Percentiles rank a stretch among this genome's conserved stretches.
Evolutionary conservation across 2,797 vertebrate species (phyloP).

Genomic region (Tokudaia muenninki): DNA sequence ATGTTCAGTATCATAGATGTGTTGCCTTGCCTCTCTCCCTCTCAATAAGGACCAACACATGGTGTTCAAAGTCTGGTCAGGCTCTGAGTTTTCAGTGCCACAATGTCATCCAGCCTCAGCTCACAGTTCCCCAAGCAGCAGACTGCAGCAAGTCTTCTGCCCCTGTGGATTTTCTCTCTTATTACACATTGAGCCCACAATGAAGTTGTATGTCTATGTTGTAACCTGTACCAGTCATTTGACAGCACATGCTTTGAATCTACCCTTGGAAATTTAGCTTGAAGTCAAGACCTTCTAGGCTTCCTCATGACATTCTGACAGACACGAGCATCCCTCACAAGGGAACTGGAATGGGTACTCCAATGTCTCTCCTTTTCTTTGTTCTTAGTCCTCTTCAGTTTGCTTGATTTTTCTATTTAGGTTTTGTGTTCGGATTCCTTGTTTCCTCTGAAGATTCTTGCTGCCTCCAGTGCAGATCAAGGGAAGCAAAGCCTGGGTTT

Average conservation of each 20-base stretch:
- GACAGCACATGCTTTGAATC: neutral
- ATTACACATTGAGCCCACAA: neutral
- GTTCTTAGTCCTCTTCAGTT: neutral
- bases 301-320: rapidly evolving
- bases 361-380: neutral
- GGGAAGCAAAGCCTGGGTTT: rapidly evolving
- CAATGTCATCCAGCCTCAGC: rapidly evolving
- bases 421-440: neutral
- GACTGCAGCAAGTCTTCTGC: neutral
- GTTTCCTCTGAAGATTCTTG: neutral
- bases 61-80: rapidly evolving
- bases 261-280: neutral
- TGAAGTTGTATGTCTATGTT: rapidly evolving
- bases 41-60: neutral
- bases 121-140: neutral
- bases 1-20: too few species aligned
- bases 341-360: too few species aligned
- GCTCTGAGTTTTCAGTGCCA: neutral
- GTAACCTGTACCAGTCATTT: neutral
- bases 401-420: neutral
- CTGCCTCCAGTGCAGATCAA: neutral
- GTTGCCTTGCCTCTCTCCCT: neutral
- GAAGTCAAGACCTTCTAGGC: rapidly evolving
- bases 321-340: rapidly evolving
- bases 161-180: neutral